These are phyloP conservation scores for Arctia plantaginis DNA, from an alignment of 2,888 invertebrate species.

Conservation along the genomic window DNA sequence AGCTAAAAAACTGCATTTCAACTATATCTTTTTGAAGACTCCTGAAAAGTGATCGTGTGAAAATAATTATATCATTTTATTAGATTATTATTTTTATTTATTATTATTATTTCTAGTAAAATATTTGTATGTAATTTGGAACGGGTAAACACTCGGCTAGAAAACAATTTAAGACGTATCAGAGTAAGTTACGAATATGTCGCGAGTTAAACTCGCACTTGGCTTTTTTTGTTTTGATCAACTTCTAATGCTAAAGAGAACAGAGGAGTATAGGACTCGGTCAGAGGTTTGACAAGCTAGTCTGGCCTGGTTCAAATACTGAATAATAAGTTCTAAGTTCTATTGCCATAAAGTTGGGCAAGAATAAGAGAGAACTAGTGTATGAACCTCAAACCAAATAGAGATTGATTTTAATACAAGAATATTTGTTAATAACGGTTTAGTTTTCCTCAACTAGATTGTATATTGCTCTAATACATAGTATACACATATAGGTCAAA, in stretches of 20 bases:
- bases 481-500: background rate
- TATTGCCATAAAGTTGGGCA: background rate
- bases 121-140: no score
- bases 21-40: background rate
- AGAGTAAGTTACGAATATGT: no score
- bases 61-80: background rate
- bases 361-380: background rate
- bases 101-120: no score
- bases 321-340: background rate
- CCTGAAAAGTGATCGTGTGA: background rate
- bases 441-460: no score
- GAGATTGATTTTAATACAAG: background rate
- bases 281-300: background rate
- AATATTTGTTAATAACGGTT: no score
- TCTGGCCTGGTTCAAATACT: background rate
- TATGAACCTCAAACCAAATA: background rate
- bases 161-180: background rate
- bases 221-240: background rate
- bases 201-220: background rate
- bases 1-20: background rate
- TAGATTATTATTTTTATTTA: no score
- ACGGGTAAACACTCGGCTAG: background rate
- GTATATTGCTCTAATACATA: background rate
- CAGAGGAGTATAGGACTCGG: background rate
- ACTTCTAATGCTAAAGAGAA: background rate